Base-by-base conservation (phyloP, 2,113 vertebrate genomes). In the Mesocricetus auratus region DNA sequence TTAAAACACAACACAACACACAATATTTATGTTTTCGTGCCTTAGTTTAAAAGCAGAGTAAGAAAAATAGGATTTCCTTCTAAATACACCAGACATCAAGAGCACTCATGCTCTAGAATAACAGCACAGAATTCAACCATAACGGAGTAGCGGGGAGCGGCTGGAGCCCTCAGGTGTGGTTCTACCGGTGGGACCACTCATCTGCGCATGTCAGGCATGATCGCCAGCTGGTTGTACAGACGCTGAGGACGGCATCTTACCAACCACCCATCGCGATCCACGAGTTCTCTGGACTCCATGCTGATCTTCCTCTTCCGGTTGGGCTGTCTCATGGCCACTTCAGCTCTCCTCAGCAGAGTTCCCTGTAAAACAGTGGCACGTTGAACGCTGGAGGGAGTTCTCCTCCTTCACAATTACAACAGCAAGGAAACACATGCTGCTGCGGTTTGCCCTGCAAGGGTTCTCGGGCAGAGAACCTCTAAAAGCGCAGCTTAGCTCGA, bases 281-380 rank as follows among this genome's bases (percentile, higher is more conserved):
- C 3, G 22, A 24, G 92, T 29, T 85, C 90, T 66, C 42, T 90
- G 91, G 94, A 92, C 75, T 95, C 88, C 92, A 96, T 53, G 19
- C 13, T 78, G 8, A 95, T 58, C 50, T 91, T 96, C 5, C 88
- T 58, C 1, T 97, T 97, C 53, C 24, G 64, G 39, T 47, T 97
- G 1, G 94, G 74, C 56, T 96, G 95, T 88, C 45, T 71, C n/a
- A 96, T 75, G 47, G 60, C 93, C 85, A 0, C 74, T 83, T 64
- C 42, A 64, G 29, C 82, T 33, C 22, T 97, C 95, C 90, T 93
- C 36, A 71, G 77, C n/a, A 24, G 17, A 50, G 60, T 58, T 60
- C 78, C 60, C 93, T 95, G 53, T 24, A 97, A 96, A 93, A 94
- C 7, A 97, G 68, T 9, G 22, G 5, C 58, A 60, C 11, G 56